phyloP scores from a whole-genome alignment of 2,888 invertebrate species.

The Nycteola revayana region DNA sequence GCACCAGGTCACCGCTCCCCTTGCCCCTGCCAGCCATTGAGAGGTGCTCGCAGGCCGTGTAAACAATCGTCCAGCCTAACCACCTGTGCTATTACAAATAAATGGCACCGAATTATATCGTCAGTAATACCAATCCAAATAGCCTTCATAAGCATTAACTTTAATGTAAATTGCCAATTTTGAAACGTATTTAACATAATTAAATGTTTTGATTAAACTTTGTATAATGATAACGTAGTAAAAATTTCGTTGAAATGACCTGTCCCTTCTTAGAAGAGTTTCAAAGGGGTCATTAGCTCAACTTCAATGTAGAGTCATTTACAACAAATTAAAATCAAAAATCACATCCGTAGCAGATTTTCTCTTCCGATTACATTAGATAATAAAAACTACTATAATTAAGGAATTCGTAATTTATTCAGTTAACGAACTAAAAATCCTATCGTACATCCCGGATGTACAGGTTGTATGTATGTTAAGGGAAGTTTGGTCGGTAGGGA shows the following conservation, averaged over 20 bases:
- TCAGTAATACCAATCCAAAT: too few relatives aligned
- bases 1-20: slow-evolving; percentile 55
- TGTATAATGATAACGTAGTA: too few relatives aligned
- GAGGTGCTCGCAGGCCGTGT: slow-evolving; percentile 51
- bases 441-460: slow-evolving; percentile 30
- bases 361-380: neutral
- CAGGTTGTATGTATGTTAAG: slow-evolving; percentile 18
- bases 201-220: too few relatives aligned
- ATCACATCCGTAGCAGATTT: too few relatives aligned
- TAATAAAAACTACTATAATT: neutral
- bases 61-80: slow-evolving; percentile 67
- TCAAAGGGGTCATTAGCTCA: too few relatives aligned
- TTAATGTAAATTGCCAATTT: too few relatives aligned
- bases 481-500: slow-evolving; percentile 20
- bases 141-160: too few relatives aligned
- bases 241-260: too few relatives aligned
- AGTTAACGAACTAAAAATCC: slow-evolving; percentile 44
- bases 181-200: too few relatives aligned
- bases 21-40: slow-evolving; percentile 56
- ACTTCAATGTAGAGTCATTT: too few relatives aligned
- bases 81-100: slow-evolving; percentile 56
- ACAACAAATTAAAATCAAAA: too few relatives aligned
- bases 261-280: too few relatives aligned
- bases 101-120: slow-evolving; percentile 24
- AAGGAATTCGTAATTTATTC: slow-evolving; percentile 9